A percentile compares a stretch with the other conserved stretches of the same genome.
These are phyloP conservation scores for Enteromius viviparus DNA, from an alignment of 2,797 vertebrate genomes.

Conservation along the genomic window DNA sequence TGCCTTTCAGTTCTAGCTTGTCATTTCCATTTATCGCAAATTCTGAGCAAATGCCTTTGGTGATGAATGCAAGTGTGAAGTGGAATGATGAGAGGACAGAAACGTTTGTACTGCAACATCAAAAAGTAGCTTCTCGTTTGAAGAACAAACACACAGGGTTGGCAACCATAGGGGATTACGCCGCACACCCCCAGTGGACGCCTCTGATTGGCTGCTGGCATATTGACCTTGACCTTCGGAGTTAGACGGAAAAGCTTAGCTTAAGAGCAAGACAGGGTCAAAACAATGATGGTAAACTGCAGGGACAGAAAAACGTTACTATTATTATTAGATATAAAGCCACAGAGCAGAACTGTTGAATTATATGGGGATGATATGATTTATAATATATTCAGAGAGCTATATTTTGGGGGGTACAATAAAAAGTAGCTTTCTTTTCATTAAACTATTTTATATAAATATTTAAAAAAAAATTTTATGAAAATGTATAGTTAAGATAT, in stretches of 20 bases:
- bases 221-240: conserved; percentile 63
- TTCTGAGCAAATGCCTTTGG: conserved; percentile 43
- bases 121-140: conserved; percentile 66
- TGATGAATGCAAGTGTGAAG: conserved; percentile 55
- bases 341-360: neutral
- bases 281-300: conserved; percentile 5
- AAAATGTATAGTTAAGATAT: neutral
- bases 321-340: neutral
- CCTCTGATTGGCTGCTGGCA: conserved; percentile 61
- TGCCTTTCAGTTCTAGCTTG: conserved; percentile 34
- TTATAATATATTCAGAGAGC: neutral
- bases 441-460: neutral
- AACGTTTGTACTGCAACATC: conserved; percentile 74
- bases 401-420: neutral
- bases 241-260: conserved; percentile 28
- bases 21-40: conserved; percentile 37
- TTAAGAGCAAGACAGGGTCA: conserved; percentile 30
- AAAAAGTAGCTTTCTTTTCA: neutral
- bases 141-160: conserved; percentile 59
- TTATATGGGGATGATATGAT: neutral
- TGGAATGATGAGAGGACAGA: conserved; percentile 44
- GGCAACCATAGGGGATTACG: conserved; percentile 60
- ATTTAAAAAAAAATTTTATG: too few species aligned
- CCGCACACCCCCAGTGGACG: conserved; percentile 14
- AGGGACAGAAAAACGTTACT: neutral